Conservation (phyloP, 2,888 invertebrate genomes). For the Myopa tessellatipennis region DNA sequence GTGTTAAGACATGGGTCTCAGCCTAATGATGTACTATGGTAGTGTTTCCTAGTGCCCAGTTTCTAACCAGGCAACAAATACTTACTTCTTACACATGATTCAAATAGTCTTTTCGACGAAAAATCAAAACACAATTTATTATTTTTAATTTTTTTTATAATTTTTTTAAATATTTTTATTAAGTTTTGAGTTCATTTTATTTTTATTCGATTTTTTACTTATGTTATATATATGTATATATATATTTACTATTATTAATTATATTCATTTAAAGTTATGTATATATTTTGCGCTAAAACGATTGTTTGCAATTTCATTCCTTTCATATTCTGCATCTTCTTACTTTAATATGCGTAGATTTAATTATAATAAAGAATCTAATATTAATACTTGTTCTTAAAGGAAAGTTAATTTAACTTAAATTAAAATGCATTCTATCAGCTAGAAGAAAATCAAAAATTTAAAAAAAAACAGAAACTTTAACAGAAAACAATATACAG, state of each 20-base stretch:
- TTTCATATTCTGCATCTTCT: constrained; percentile 23
- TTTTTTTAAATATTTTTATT: constrained; percentile 49
- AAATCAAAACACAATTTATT: constrained; percentile 37
- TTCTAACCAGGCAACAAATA: too few species aligned
- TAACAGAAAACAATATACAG: constrained; percentile 34
- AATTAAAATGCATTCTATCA: constrained; percentile 27
- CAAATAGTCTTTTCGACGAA: background rate
- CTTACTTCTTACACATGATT: too few species aligned
- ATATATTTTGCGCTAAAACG: constrained; percentile 52
- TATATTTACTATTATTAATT: constrained; percentile 36
- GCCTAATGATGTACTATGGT: too few species aligned
- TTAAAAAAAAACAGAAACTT: constrained; percentile 14
- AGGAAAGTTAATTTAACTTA: constrained; percentile 45
- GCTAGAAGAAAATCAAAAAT: constrained; percentile 9
- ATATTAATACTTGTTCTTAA: constrained; percentile 39
- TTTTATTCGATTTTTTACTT: constrained; percentile 49
- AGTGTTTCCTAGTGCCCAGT: too few species aligned
- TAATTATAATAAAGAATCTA: constrained; percentile 46
- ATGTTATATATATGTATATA: constrained; percentile 39
- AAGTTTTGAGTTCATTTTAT: constrained; percentile 40
- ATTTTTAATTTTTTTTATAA: too few species aligned
- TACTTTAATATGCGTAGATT: constrained; percentile 27
- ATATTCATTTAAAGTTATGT: constrained; percentile 40
- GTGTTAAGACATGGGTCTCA: too few species aligned
- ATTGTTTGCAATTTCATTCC: constrained; percentile 54